A percentile compares a stretch with the other conserved stretches of the same genome.
Conservation (phyloP, 2,113 vertebrate species). For the Chloroceryle aenea region DNA sequence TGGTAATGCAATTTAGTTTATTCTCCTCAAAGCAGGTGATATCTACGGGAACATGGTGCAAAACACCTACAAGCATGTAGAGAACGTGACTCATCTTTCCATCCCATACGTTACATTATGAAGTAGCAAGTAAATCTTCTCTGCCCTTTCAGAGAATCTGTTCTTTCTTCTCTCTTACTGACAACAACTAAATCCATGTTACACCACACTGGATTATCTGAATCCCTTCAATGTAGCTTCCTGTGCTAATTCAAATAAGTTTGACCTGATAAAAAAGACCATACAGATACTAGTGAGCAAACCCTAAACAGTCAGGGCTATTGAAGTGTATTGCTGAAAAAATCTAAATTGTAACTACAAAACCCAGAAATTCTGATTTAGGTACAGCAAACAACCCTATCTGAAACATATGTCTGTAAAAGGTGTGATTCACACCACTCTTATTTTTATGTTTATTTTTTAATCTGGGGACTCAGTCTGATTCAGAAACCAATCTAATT, state of each 20-base stretch:
- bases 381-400: not conserved
- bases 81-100: not conserved
- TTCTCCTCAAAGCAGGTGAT: not conserved
- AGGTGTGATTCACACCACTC: not conserved
- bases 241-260: not conserved
- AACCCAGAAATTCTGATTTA: not conserved
- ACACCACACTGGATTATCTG: not conserved
- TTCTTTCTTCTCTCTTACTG: not conserved
- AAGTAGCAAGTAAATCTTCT: not conserved
- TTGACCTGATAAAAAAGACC: not conserved
- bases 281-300: not conserved
- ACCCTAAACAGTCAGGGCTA: not conserved
- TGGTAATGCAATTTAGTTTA: not conserved
- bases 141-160: not conserved
- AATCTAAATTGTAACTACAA: not conserved
- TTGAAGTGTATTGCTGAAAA: not conserved
- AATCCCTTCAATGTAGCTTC: not conserved
- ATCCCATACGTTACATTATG: fast-evolving
- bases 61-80: not conserved
- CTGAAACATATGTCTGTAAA: not conserved
- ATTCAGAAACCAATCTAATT: not conserved
- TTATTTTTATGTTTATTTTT: not conserved
- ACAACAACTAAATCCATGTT: not conserved
- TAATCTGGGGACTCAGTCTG: not conserved
- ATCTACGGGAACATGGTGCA: not conserved